Conservation (phyloP, 2,113 vertebrate species). For the Oplegnathus fasciatus region DNA sequence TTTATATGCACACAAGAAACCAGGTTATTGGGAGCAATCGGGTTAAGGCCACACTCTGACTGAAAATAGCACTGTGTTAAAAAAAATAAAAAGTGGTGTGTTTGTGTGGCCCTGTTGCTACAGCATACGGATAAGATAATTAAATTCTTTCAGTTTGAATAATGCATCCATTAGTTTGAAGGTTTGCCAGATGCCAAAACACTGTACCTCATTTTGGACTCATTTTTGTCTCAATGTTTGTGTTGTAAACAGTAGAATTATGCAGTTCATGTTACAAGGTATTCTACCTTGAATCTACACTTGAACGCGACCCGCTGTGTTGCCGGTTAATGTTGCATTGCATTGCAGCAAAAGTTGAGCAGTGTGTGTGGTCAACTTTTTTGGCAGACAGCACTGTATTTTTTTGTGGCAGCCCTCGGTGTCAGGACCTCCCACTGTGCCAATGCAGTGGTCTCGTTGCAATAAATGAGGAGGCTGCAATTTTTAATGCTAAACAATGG, state of each 20-base stretch:
- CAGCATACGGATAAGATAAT: too few relatives aligned
- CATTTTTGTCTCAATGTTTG: not conserved
- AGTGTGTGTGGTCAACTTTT: not conserved
- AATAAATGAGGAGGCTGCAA: not conserved
- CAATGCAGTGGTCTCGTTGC: not conserved
- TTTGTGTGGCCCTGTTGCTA: too few relatives aligned
- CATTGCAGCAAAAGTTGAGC: not conserved
- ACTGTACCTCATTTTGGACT: not conserved
- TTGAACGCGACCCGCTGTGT: not conserved
- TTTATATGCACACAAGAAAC: conserved; percentile 24
- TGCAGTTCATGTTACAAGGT: not conserved
- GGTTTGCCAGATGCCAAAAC: not conserved
- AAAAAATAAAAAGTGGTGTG: not conserved
- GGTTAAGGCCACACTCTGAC: conserved; percentile 11
- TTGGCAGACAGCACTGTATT: not conserved
- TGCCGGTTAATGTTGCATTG: not conserved
- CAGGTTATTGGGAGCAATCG: conserved; percentile 24
- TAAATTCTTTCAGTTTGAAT: not conserved
- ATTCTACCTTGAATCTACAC: not conserved
- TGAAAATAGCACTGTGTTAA: not conserved
- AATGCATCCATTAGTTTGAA: not conserved
- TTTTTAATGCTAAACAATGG: not conserved
- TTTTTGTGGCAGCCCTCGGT: not conserved
- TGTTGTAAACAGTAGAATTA: not conserved
- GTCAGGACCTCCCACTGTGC: not conserved